A percentile compares a stretch with the other conserved stretches of the same genome.
These are phyloP conservation scores for Troilus luridus DNA, from an alignment of 2,888 invertebrate species.

Conservation along the genomic window DNA sequence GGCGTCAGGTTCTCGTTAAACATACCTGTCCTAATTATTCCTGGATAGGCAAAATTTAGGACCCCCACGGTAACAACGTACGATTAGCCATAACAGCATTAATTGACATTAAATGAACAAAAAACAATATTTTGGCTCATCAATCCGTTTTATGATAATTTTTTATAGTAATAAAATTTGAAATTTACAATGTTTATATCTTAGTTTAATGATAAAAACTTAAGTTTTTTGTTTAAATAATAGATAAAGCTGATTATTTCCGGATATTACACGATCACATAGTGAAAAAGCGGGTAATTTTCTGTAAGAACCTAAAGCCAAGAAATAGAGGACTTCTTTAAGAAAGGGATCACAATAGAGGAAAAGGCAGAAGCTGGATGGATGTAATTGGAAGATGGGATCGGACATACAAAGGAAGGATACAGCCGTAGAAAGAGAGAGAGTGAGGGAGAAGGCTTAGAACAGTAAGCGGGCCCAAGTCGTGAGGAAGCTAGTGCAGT, in stretches of 20 bases:
- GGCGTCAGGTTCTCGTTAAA: no score
- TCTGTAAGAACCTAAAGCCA: background rate
- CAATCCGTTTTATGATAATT: no score
- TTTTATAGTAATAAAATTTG: no score
- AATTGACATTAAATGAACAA: no score
- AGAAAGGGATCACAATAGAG: background rate
- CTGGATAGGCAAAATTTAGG: no score
- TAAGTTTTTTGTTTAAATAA: background rate
- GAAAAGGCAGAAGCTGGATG: conserved; percentile 22
- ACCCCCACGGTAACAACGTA: no score
- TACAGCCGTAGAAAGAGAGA: background rate
- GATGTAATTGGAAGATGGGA: conserved; percentile 49
- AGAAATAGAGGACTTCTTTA: conserved; percentile 15
- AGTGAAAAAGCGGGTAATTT: background rate
- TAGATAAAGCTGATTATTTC: background rate
- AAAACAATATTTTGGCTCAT: no score
- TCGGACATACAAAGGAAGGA: conserved; percentile 43
- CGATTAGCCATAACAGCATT: no score
- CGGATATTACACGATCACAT: background rate
- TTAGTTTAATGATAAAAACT: background rate
- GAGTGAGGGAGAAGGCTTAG: background rate
- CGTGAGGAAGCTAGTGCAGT: conserved; percentile 20
- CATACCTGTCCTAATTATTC: no score
- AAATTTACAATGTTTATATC: no score
- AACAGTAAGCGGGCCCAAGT: background rate